A percentile compares a stretch with the other conserved stretches of the same genome.
Conservation (phyloP, 1,140 invertebrate genomes). For the Zeugodacus cucurbitae region DNA sequence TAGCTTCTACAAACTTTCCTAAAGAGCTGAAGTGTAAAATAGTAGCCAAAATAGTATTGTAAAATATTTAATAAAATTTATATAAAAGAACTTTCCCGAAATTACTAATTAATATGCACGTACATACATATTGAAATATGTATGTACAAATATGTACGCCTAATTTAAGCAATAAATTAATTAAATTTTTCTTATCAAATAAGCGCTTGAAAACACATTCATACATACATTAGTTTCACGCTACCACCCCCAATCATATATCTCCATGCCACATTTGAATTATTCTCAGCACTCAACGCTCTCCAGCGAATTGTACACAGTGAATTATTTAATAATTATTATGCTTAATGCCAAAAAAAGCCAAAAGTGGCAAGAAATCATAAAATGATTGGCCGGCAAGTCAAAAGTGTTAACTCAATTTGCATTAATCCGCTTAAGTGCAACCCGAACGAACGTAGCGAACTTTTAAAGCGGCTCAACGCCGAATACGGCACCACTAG, state of each 20-base stretch:
- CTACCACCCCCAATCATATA: background rate
- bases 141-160: background rate
- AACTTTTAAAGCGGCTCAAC: background rate
- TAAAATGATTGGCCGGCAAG: background rate
- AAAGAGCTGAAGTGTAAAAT: too few relatives aligned
- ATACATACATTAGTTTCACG: background rate
- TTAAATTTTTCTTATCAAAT: background rate
- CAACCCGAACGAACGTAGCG: background rate
- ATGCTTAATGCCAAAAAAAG: slow-evolving; percentile 23
- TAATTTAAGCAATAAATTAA: background rate
- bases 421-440: slow-evolving; percentile 26
- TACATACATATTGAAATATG: background rate
- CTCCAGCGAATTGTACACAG: background rate
- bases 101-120: too few relatives aligned
- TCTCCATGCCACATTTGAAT: background rate
- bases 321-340: slow-evolving; percentile 25
- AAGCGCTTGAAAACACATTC: background rate
- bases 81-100: too few relatives aligned
- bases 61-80: too few relatives aligned
- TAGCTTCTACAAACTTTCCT: too few relatives aligned
- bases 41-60: too few relatives aligned
- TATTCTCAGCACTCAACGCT: background rate
- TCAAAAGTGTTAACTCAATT: slow-evolving; percentile 11
- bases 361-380: slow-evolving; percentile 9
- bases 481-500: background rate